Base-by-base conservation (phyloP, 2,113 vertebrate genomes). In the Cyprinus carpio region DNA sequence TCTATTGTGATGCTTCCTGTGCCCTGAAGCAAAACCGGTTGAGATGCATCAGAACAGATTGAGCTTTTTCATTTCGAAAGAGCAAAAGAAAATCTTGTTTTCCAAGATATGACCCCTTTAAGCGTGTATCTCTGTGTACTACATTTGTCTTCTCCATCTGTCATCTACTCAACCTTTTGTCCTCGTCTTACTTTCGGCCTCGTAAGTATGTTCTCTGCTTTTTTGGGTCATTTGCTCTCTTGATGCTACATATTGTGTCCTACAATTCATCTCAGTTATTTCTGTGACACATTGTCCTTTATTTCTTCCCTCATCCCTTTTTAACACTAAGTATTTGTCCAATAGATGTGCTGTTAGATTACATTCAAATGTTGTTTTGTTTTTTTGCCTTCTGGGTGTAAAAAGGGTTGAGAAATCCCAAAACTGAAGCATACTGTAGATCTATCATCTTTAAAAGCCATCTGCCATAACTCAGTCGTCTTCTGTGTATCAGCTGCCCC, bases 121-220 rank as follows among this genome's bases (percentile, higher is more conserved):
- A 72, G 34, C 9, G 11, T 72, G 69, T 12, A 40, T 72, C 34
- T 72, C 16, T 18, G 15, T 69, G 65, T 69, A 20, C 65, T 34
- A 16, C 27, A 67, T 67, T 67, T 67, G 64, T 67, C 64, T 67
- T 67, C 64, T 67, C 64, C 65, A 69, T 69, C 69, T 72, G 69
- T 72, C 69, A 72, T 72, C 20, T 72, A 2, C 34, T 72, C 34
- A 40, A 72, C 69, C 34, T 72, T 69, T 72, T 72, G 34, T 72
- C 69, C 69, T 72, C 2, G 20, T 72, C 20, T 72, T 72, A 23
- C 34, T 67, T 67, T 67, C 7, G 7, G 64, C 7, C 64, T 34
- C 0, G 23, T 67, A 8, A 18, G 34, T 20, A 6, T 72, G 69
- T n/a, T 71, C 65, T 69, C 67, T 40, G 34, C 23, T 72, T 72